Conservation (phyloP, 2,797 vertebrate genomes). For the Columba guinea region DNA sequence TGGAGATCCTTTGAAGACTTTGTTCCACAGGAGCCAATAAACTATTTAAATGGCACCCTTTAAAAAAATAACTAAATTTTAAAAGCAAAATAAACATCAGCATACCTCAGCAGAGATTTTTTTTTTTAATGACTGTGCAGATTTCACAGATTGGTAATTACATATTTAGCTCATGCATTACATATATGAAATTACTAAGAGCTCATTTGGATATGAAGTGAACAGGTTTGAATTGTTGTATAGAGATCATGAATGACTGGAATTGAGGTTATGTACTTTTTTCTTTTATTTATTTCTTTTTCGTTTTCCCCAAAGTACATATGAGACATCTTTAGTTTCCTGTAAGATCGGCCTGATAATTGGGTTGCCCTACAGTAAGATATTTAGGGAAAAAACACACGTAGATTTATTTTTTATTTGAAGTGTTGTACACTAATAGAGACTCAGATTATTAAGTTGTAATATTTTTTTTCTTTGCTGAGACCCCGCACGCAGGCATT, state of each 20-base stretch:
- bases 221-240: background rate
- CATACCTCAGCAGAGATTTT: background rate
- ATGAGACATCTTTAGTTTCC: background rate
- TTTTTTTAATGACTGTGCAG: background rate
- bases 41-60: background rate
- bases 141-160: background rate
- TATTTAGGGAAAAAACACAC: background rate
- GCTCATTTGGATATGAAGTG: background rate
- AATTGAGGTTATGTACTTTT: background rate
- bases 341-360: background rate
- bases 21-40: background rate
- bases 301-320: rapidly evolving
- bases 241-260: background rate
- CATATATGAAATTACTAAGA: background rate
- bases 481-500: background rate
- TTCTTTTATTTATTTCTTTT: background rate
- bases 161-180: background rate
- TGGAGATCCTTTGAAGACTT: background rate
- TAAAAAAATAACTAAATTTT: background rate
- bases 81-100: background rate
- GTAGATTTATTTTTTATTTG: background rate
- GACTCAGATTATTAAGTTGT: background rate
- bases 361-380: background rate
- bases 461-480: background rate
- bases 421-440: background rate